Evolutionary conservation across 30 jellyfish, hydroid and myxozoan genomes (phyloP).

Genomic region (Hydractinia echinata): DNA sequence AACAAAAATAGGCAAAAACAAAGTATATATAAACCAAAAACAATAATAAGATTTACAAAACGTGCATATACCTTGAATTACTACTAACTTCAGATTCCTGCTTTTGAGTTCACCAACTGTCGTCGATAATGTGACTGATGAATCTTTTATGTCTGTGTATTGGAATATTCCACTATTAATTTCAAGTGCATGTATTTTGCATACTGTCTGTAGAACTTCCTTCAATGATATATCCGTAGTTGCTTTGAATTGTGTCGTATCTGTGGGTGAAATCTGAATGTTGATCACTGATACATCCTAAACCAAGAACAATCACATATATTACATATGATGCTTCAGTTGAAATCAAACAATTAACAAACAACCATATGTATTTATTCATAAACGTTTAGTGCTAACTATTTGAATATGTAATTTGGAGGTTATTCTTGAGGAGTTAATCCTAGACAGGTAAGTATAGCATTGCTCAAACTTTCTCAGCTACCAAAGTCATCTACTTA

Average conservation of each 20-base stretch:
- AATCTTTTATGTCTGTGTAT: not conserved
- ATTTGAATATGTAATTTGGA: too few species aligned
- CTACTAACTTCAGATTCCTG: not conserved
- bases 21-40: not conserved
- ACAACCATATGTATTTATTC: too few species aligned
- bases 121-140: not conserved
- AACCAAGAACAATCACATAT: too few species aligned
- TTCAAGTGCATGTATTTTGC: not conserved
- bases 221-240: not conserved
- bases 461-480: too few species aligned
- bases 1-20: not conserved
- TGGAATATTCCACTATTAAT: not conserved
- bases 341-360: too few species aligned
- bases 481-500: too few species aligned
- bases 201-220: not conserved
- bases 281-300: constrained; percentile 4
- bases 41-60: not conserved
- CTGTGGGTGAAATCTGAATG: not conserved
- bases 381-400: too few species aligned
- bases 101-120: not conserved
- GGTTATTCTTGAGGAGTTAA: too few species aligned
- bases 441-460: too few species aligned
- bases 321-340: too few species aligned
- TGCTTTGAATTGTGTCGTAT: not conserved
- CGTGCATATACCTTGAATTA: not conserved